These are phyloP conservation scores for Sycophila sp. DNA, from an alignment of 1,140 invertebrate genomes.

Conservation along the genomic window DNA sequence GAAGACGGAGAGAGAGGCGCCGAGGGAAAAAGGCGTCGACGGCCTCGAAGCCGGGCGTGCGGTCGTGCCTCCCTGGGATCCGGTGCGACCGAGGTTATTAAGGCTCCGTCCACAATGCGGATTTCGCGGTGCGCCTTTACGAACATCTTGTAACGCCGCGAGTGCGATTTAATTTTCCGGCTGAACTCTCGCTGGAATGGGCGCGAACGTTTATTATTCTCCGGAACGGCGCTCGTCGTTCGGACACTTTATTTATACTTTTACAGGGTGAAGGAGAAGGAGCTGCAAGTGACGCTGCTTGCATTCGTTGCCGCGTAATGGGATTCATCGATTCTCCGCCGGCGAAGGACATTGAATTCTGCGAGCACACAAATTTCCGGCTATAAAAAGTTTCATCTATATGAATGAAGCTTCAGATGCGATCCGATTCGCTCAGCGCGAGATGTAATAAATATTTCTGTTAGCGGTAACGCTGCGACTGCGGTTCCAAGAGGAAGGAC, in stretches of 20 bases:
- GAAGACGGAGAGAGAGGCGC: not conserved
- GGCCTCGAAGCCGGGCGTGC: not conserved
- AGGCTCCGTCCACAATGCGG: not conserved
- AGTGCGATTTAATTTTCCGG: too few relatives aligned
- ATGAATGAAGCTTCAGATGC: not conserved
- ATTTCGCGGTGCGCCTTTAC: not conserved
- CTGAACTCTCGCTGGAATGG: not conserved
- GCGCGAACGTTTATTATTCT: not conserved
- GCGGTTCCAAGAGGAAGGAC: constrained; percentile 18
- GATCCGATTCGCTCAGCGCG: not conserved
- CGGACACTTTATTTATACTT: too few relatives aligned
- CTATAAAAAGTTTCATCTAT: too few relatives aligned
- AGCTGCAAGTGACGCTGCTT: too few relatives aligned
- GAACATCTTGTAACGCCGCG: too few relatives aligned
- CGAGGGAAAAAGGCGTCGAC: constrained; percentile 22
- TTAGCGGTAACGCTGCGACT: constrained; percentile 16
- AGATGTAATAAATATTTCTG: constrained; percentile 38
- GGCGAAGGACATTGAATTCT: too few relatives aligned
- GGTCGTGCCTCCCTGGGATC: not conserved
- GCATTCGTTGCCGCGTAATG: too few relatives aligned
- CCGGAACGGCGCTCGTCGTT: too few relatives aligned
- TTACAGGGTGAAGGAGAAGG: too few relatives aligned
- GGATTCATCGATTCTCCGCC: too few relatives aligned
- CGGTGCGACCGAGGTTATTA: not conserved
- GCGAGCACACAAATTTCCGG: too few relatives aligned